phyloP scores from a whole-genome alignment of 2,888 invertebrate genomes.

The Lithophane ornitopus region DNA sequence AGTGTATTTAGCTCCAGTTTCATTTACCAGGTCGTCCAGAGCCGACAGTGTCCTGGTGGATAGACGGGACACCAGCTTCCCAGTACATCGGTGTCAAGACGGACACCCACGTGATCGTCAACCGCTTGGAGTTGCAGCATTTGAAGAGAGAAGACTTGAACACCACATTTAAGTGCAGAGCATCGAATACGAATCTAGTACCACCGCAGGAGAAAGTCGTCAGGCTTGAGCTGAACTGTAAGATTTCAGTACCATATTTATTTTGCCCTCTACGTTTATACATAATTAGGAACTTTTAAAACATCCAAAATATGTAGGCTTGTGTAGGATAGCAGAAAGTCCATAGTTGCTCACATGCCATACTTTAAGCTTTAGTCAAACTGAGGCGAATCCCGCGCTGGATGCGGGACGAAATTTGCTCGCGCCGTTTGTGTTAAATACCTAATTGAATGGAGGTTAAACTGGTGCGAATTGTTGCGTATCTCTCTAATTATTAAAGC shows the following conservation, averaged over 20 bases:
- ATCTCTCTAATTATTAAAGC: neutral
- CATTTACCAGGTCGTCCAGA: slow-evolving; percentile 93
- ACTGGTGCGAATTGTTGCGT: neutral
- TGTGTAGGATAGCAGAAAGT: neutral
- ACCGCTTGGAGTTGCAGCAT: slow-evolving; percentile 93
- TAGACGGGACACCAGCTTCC: slow-evolving; percentile 93
- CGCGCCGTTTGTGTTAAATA: neutral
- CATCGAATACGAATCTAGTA: slow-evolving; percentile 96
- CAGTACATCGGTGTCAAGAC: slow-evolving; percentile 93
- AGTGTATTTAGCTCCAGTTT: neutral
- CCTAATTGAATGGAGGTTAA: neutral
- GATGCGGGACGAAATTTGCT: neutral
- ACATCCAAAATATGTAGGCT: neutral
- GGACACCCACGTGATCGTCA: slow-evolving; percentile 94
- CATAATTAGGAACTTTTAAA: neutral
- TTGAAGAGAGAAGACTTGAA: slow-evolving; percentile 95
- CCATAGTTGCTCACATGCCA: neutral
- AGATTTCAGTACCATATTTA: slow-evolving; percentile 77
- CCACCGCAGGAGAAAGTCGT: slow-evolving; percentile 95
- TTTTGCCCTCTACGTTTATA: neutral
- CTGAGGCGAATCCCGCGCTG: no score
- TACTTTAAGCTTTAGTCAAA: no score
- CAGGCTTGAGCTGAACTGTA: slow-evolving; percentile 95
- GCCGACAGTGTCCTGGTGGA: slow-evolving; percentile 95
- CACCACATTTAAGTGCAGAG: slow-evolving; percentile 96